Conservation (phyloP, 2,113 vertebrate genomes). For the Cettia cetti region DNA sequence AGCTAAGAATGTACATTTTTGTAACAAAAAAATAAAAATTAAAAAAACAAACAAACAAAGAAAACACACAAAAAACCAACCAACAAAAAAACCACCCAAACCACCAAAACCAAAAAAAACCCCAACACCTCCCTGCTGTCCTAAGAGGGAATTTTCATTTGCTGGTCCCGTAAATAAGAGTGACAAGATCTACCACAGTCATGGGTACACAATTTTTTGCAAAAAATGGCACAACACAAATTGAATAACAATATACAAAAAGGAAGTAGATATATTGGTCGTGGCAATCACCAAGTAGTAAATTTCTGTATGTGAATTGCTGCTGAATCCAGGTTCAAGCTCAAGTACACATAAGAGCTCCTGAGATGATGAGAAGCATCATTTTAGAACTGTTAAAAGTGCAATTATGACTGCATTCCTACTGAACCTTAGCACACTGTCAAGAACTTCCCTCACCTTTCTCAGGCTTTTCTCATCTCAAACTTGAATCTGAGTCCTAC, state of each 20-base stretch:
- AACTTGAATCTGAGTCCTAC: background rate
- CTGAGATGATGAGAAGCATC: background rate
- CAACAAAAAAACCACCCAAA: too few species aligned
- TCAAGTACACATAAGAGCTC: background rate
- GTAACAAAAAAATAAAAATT: background rate
- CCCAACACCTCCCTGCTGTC: background rate
- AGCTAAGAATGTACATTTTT: background rate
- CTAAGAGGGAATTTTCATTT: background rate
- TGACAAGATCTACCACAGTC: background rate
- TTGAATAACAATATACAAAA: background rate
- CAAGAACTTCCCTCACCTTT: fast-evolving
- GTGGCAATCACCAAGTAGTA: background rate
- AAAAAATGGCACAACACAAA: background rate
- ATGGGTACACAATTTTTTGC: fast-evolving
- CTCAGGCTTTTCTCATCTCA: background rate
- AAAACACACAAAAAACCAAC: too few species aligned
- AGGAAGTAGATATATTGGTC: background rate
- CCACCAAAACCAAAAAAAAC: too few species aligned
- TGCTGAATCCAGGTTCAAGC: background rate
- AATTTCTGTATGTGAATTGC: background rate
- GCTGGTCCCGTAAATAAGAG: background rate
- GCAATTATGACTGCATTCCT: background rate
- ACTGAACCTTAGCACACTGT: background rate
- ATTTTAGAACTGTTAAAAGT: background rate
- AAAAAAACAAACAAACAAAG: too few species aligned